Evolutionary conservation across 1,140 invertebrate species (phyloP).

Genomic region (Drosophila persimilis): DNA sequence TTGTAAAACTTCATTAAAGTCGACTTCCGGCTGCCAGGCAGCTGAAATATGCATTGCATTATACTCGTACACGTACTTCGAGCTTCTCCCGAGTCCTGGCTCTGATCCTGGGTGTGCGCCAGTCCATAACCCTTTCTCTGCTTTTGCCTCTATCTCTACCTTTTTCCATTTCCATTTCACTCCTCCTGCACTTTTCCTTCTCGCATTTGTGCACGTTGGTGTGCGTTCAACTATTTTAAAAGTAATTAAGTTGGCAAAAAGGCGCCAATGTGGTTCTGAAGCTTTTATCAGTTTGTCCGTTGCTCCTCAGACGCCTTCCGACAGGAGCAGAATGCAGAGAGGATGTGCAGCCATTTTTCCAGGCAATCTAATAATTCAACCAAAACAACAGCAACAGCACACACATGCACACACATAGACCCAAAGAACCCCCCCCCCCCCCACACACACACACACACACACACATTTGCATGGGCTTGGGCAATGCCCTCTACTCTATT

Average conservation of each 20-base stretch:
- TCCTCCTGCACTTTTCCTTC: neutral
- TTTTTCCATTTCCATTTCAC: constrained; percentile 1
- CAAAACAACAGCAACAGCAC: constrained; percentile 33
- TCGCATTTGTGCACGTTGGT: constrained; percentile 24
- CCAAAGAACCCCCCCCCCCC: neutral
- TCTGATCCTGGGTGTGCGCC: too few relatives aligned
- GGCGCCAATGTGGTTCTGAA: constrained; percentile 43
- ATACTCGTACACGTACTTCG: too few relatives aligned
- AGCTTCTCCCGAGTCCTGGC: too few relatives aligned
- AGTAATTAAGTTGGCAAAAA: constrained; percentile 76
- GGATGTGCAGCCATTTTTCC: constrained; percentile 58
- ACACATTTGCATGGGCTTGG: constrained; percentile 8
- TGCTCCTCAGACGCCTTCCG: constrained; percentile 23
- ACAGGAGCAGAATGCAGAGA: constrained; percentile 8
- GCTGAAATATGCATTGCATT: constrained; percentile 37
- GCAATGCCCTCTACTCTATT: constrained; percentile 3
- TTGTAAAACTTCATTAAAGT: constrained; percentile 63
- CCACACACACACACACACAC: constrained; percentile 3
- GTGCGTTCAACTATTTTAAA: constrained; percentile 69
- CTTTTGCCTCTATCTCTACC: neutral
- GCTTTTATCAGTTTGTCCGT: constrained; percentile 3
- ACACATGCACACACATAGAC: constrained; percentile 2
- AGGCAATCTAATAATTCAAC: constrained; percentile 76
- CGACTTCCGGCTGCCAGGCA: constrained; percentile 52
- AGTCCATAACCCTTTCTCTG: neutral